Evolutionary conservation across 2,797 vertebrate genomes (phyloP).

Genomic region (Amblyopsis hoosieri): DNA sequence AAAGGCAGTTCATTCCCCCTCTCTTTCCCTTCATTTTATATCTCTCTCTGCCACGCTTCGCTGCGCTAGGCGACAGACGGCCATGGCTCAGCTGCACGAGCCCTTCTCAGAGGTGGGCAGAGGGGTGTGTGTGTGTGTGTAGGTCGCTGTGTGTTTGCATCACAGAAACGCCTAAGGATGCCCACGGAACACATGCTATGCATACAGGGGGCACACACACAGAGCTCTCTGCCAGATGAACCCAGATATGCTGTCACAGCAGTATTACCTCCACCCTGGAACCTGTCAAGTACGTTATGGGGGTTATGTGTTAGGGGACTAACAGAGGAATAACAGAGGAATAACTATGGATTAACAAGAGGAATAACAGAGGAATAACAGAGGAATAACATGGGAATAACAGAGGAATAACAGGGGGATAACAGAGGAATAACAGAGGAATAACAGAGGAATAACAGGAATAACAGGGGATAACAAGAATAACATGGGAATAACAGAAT

Average conservation of each 20-base stretch:
- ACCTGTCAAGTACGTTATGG: conserved; percentile 31
- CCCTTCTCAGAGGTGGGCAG: conserved; percentile 16
- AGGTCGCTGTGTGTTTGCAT: conserved; percentile 29
- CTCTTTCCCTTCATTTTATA: neutral
- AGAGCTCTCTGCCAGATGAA: conserved; percentile 55
- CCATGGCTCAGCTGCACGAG: too few species aligned
- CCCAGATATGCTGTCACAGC: conserved; percentile 60
- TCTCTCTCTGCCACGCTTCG: conserved; percentile 23
- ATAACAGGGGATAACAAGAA: too few species aligned
- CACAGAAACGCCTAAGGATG: conserved; percentile 40
- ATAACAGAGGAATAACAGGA: too few species aligned
- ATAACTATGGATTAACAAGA: too few species aligned
- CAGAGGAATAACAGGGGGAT: too few species aligned
- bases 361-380: too few species aligned
- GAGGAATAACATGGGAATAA: too few species aligned
- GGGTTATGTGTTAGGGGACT: too few species aligned
- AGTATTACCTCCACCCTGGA: conserved; percentile 39
- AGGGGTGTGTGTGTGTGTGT: conserved; percentile 10
- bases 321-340: too few species aligned
- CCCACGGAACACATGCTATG: conserved; percentile 43
- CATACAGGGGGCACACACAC: conserved; percentile 45
- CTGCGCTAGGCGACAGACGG: conserved; percentile 19
- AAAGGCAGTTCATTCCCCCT: conserved; percentile 10
- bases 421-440: too few species aligned
- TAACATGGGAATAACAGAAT: too few species aligned